Percentiles rank a stretch among this genome's conserved stretches.
phyloP scores from a whole-genome alignment of 2,888 invertebrate genomes.

The Coelopa pilipes region DNA sequence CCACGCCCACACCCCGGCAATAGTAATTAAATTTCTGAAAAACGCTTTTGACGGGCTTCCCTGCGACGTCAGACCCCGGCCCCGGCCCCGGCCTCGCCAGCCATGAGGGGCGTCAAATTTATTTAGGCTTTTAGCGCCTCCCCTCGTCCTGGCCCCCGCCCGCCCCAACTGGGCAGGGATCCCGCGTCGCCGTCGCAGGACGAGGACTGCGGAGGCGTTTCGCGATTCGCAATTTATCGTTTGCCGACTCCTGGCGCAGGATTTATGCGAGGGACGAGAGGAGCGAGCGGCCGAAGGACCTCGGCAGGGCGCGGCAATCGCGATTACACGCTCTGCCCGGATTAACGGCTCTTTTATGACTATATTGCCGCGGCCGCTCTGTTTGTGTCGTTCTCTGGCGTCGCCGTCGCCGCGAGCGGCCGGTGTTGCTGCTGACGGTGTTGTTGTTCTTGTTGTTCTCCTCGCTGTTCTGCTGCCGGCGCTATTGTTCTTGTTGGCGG shows the following conservation, averaged over 20 bases:
- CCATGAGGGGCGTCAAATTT: slow-evolving; percentile 5
- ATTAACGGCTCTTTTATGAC: slow-evolving; percentile 25
- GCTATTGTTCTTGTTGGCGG: too few relatives aligned
- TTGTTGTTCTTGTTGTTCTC: neutral
- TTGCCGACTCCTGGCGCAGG: slow-evolving; percentile 13
- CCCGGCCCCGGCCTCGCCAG: neutral
- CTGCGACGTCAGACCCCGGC: neutral
- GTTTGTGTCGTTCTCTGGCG: too few relatives aligned
- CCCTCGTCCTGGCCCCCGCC: neutral
- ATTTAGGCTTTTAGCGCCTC: neutral
- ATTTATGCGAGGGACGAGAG: slow-evolving; percentile 2
- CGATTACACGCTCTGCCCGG: slow-evolving; percentile 7
- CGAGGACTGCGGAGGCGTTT: slow-evolving; percentile 1
- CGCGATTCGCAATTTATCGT: slow-evolving; percentile 21
- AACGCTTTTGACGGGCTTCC: neutral
- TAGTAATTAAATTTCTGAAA: slow-evolving; percentile 21
- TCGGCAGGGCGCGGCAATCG: neutral
- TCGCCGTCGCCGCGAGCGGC: too few relatives aligned
- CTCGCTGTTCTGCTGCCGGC: neutral
- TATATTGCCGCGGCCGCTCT: neutral
- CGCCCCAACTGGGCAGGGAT: neutral
- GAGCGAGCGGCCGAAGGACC: neutral
- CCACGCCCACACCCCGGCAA: slow-evolving; percentile 6
- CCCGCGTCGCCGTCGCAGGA: neutral
- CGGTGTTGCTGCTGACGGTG: neutral